A percentile compares a stretch with the other conserved stretches of the same genome.
These are phyloP conservation scores for Thereva nobilitata DNA, from an alignment of 2,888 invertebrate species.

Conservation along the genomic window DNA sequence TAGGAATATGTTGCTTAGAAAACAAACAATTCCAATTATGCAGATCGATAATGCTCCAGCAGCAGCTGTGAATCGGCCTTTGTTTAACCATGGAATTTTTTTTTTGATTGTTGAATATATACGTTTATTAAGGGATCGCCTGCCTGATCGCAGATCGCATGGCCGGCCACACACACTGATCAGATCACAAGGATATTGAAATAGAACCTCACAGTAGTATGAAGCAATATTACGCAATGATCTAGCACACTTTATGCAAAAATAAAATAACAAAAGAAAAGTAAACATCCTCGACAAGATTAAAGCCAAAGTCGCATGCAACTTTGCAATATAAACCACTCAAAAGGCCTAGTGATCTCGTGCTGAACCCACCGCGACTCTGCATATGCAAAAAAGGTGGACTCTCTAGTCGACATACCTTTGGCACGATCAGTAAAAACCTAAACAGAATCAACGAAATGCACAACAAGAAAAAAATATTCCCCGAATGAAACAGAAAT, in stretches of 20 bases:
- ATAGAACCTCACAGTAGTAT: not conserved
- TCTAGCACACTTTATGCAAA: slow-evolving; percentile 17
- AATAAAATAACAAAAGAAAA: slow-evolving; percentile 8
- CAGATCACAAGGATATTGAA: too few species aligned
- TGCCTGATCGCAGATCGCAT: too few species aligned
- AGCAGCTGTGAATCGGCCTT: too few species aligned
- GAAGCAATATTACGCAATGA: slow-evolving; percentile 14
- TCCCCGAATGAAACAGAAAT: too few species aligned
- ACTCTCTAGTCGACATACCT: slow-evolving; percentile 24
- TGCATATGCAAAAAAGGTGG: slow-evolving; percentile 22
- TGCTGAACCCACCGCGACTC: slow-evolving; percentile 19
- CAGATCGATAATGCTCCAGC: too few species aligned
- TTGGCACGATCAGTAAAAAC: slow-evolving; percentile 33
- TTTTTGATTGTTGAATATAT: too few species aligned
- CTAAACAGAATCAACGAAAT: slow-evolving; percentile 29
- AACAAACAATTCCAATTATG: too few species aligned
- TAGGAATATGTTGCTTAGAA: too few species aligned
- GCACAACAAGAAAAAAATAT: too few species aligned
- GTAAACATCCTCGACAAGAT: slow-evolving; percentile 24
- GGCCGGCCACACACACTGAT: too few species aligned
- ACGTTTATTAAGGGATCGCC: too few species aligned
- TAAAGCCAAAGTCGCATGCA: slow-evolving; percentile 29
- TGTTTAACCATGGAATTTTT: too few species aligned
- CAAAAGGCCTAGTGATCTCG: slow-evolving; percentile 33
- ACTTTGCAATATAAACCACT: slow-evolving; percentile 21